Evolutionary conservation across 2,888 invertebrate species (phyloP).

Genomic region (Julus scanicus): DNA sequence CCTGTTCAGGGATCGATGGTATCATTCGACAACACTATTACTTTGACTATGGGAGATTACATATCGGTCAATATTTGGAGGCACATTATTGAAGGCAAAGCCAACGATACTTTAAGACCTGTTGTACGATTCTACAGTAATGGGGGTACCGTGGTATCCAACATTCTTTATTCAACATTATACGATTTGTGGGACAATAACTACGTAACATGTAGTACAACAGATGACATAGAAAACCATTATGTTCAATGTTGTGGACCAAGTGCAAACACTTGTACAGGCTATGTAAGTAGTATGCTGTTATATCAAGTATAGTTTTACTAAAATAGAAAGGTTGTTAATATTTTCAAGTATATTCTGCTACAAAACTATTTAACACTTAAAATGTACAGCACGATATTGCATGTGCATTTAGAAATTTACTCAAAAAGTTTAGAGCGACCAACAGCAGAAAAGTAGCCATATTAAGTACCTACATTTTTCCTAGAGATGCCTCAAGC

Average conservation of each 20-base stretch:
- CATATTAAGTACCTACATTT: too few relatives aligned
- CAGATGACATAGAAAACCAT: neutral
- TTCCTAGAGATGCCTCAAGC: too few relatives aligned
- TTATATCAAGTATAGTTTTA: too few relatives aligned
- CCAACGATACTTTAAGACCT: neutral
- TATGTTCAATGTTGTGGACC: neutral
- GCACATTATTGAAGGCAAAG: neutral
- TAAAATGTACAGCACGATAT: too few relatives aligned
- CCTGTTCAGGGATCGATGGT: neutral
- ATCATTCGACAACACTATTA: neutral
- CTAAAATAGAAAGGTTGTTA: too few relatives aligned
- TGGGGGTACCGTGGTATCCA: neutral
- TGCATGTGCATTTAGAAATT: too few relatives aligned
- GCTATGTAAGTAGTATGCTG: neutral
- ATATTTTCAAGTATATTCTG: too few relatives aligned
- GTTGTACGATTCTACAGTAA: slow-evolving; percentile 14
- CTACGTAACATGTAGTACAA: neutral
- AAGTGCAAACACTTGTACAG: neutral
- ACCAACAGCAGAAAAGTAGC: too few relatives aligned
- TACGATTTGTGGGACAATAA: neutral
- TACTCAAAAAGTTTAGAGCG: too few relatives aligned
- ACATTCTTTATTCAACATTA: neutral
- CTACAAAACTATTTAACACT: too few relatives aligned
- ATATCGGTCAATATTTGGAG: neutral
- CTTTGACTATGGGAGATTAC: neutral